A percentile compares a stretch with the other conserved stretches of the same genome.
Conservation (phyloP, 2,797 vertebrate genomes). For the Cyprinella venusta region DNA sequence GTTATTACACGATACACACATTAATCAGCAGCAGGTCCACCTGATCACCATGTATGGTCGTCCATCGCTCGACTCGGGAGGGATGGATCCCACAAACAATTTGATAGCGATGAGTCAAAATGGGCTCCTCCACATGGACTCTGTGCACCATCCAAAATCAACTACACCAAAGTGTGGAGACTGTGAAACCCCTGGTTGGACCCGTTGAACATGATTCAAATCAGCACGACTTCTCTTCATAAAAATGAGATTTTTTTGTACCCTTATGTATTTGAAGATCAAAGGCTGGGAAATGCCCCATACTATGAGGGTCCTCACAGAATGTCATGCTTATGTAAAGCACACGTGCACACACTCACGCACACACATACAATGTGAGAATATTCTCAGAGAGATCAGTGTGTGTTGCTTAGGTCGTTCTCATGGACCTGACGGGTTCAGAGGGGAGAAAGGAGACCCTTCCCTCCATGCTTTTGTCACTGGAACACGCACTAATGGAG, state of each 20-base stretch:
- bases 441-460: background rate
- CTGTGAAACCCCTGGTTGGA: slow-evolving; percentile 17
- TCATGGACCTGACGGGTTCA: slow-evolving; percentile 26
- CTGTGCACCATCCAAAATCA: slow-evolving; percentile 1
- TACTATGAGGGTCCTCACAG: background rate
- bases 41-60: slow-evolving; percentile 81
- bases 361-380: slow-evolving; percentile 19
- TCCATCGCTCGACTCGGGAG: slow-evolving; percentile 60
- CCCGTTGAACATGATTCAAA: background rate
- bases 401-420: slow-evolving; percentile 1
- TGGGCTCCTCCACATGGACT: background rate
- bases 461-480: slow-evolving; percentile 28
- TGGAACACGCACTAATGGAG: slow-evolving; percentile 14
- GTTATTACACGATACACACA: slow-evolving; percentile 77
- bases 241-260: background rate
- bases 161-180: background rate
- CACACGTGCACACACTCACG: background rate
- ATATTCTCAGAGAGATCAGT: slow-evolving; percentile 43
- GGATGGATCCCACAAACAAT: slow-evolving; percentile 62
- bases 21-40: slow-evolving; percentile 74
- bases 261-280: background rate
- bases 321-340: slow-evolving; percentile 11
- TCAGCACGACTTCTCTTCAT: background rate
- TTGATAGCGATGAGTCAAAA: slow-evolving; percentile 69
- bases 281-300: background rate